A percentile compares a stretch with the other conserved stretches of the same genome.
phyloP scores from a whole-genome alignment of 2,797 vertebrate species.

The Molossus alvarezi region DNA sequence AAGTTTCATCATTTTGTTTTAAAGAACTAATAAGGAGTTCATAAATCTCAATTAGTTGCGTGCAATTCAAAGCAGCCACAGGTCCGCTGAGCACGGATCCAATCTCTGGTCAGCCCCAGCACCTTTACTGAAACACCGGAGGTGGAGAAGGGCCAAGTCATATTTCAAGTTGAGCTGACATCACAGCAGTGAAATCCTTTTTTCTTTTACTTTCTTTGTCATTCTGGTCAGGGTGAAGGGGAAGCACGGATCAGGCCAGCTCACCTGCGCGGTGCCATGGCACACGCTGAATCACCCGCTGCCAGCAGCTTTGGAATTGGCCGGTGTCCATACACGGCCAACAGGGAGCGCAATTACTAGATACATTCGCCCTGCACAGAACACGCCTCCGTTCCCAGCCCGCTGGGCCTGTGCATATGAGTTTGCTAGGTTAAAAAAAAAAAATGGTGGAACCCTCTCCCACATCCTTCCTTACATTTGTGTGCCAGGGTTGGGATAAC shows the following conservation, averaged over 20 bases:
- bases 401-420: not conserved
- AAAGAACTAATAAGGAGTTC: slow-evolving; percentile 82
- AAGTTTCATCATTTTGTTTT: slow-evolving; percentile 78
- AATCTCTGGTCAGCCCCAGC: slow-evolving; percentile 26
- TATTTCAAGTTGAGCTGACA: slow-evolving; percentile 75
- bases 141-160: slow-evolving; percentile 10
- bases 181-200: not conserved
- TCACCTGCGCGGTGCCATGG: not conserved
- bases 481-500: not conserved
- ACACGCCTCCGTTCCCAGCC: not conserved
- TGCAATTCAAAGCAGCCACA: slow-evolving; percentile 59
- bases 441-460: not conserved
- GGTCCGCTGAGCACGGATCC: slow-evolving; percentile 68
- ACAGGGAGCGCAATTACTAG: slow-evolving; percentile 18
- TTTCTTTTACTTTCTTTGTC: slow-evolving; percentile 9
- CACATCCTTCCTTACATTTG: not conserved
- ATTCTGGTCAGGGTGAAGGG: not conserved
- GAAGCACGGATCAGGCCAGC: not conserved
- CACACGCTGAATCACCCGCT: not conserved
- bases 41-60: slow-evolving; percentile 84
- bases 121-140: slow-evolving; percentile 75
- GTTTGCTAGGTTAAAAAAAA: not conserved
- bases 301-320: not conserved
- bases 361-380: slow-evolving; percentile 18
- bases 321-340: not conserved